Conservation (phyloP, 1,140 invertebrate species). For the Papilio helenus region DNA sequence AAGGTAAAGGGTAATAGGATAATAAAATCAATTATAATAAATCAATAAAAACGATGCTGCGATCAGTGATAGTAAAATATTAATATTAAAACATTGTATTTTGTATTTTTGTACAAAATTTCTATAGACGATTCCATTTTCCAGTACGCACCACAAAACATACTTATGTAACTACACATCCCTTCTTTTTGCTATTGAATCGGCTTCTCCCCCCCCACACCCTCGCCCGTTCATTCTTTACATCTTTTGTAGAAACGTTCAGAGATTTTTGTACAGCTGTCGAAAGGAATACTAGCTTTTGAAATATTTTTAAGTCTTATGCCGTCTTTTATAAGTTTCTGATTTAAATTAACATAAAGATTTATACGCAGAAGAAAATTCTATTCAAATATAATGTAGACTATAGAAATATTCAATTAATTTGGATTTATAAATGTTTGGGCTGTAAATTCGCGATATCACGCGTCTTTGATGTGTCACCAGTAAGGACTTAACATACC, state of each 20-base stretch:
- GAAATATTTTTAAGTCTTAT: conserved; percentile 77
- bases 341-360: conserved; percentile 44
- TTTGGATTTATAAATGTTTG: no score
- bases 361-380: neutral
- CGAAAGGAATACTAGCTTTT: conserved; percentile 72
- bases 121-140: conserved; percentile 43
- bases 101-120: conserved; percentile 42
- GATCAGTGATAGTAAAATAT: neutral
- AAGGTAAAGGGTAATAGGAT: no score
- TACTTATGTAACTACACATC: conserved; percentile 78
- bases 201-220: conserved; percentile 56
- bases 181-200: conserved; percentile 78
- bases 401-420: neutral
- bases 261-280: conserved; percentile 74
- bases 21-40: neutral
- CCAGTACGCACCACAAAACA: conserved; percentile 75
- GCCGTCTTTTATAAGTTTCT: conserved; percentile 59
- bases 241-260: conserved; percentile 75
- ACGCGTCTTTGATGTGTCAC: no score
- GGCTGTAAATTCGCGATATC: no score
- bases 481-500: no score
- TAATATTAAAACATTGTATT: neutral
- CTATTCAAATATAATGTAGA: neutral
- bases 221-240: conserved; percentile 78
- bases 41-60: neutral